Evolutionary conservation across 2,113 vertebrate species (phyloP).

Genomic region (Symphodus melops): DNA sequence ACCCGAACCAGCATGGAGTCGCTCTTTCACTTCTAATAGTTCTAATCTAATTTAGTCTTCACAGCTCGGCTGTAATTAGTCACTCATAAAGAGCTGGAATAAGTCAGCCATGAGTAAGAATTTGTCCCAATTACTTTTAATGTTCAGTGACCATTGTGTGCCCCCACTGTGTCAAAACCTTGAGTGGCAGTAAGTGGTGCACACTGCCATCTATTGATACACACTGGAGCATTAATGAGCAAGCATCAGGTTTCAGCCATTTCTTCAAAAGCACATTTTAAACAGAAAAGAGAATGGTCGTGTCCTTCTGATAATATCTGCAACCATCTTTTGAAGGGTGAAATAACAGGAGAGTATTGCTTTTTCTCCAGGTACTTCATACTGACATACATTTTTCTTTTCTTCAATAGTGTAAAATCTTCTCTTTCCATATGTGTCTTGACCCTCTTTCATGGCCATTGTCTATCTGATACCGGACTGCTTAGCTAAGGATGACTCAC

Average conservation of each 20-base stretch:
- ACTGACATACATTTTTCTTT: too few relatives aligned
- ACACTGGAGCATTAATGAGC: slow-evolving; percentile 14
- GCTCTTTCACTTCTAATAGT: background rate
- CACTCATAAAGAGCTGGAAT: slow-evolving; percentile 26
- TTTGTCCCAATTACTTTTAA: slow-evolving; percentile 30
- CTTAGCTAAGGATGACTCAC: too few relatives aligned
- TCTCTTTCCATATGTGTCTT: too few relatives aligned
- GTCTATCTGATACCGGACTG: too few relatives aligned
- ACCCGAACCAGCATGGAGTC: background rate
- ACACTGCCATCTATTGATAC: slow-evolving; percentile 80
- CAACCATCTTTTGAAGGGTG: too few relatives aligned
- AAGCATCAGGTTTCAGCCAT: slow-evolving; percentile 15
- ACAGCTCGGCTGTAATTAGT: slow-evolving; percentile 29
- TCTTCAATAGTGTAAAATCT: too few relatives aligned
- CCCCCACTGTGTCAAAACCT: slow-evolving; percentile 27
- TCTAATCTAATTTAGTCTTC: background rate
- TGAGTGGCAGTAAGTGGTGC: slow-evolving; percentile 52
- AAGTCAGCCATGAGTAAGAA: slow-evolving; percentile 36
- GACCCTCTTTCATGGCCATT: too few relatives aligned
- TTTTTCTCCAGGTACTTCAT: too few relatives aligned
- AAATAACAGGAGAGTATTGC: too few relatives aligned
- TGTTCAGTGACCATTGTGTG: slow-evolving; percentile 40
- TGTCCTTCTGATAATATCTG: too few relatives aligned
- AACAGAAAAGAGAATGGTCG: too few relatives aligned
- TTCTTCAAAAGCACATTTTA: background rate